Evolutionary conservation across 2,888 invertebrate species (phyloP), one percentile per base, ranked within the genome.

Genomic region (Perdita meconis): DNA sequence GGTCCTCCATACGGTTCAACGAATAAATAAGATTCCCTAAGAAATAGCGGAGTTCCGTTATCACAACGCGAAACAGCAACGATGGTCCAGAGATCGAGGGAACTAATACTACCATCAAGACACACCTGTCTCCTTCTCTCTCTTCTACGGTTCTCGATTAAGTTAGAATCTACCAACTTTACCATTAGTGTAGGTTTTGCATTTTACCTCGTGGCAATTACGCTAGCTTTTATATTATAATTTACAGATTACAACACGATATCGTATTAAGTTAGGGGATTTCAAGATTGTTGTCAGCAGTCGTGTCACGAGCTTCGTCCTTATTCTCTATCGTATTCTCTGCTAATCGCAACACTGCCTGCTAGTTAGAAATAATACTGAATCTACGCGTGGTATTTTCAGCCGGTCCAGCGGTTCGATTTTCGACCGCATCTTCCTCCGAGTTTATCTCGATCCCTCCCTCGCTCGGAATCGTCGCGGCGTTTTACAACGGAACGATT

Each of bases 401-500:
- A 70, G 64, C 60, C 71, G 70, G 26, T 38, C 56, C 42, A 68
- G 75, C 24, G 30, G 22, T 36, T 16, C 10, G 1, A 19, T 42
- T 59, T 34, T 12, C 16, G 24, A 3, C 16, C 16, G n/a, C 16
- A 4, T 47, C 26, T 44, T 60, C 61, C 4, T 44, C 36, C 26
- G 4, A 4, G 10, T 56, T 22, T 36, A 6, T 22, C 36, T 56
- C 36, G 56, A 3, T 26, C 24, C 16, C 1, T 24, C 16, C 44
- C 64, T 53, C 24, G 16, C 19, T 10, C n/a, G 4, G 16, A 19
- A 13, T 36, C 56, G 34, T 38, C 26, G 64, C 64, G 76, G 78
- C 79, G 73, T 80, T 71, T 88, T 89, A 90, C 75, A 91, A 85
- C 34, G 88, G 89, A 63, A 89, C 87, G 44, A 90, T 84, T 72